Conservation (phyloP, 2,113 vertebrate species). For the Brachyhypopomus occidentalis region DNA sequence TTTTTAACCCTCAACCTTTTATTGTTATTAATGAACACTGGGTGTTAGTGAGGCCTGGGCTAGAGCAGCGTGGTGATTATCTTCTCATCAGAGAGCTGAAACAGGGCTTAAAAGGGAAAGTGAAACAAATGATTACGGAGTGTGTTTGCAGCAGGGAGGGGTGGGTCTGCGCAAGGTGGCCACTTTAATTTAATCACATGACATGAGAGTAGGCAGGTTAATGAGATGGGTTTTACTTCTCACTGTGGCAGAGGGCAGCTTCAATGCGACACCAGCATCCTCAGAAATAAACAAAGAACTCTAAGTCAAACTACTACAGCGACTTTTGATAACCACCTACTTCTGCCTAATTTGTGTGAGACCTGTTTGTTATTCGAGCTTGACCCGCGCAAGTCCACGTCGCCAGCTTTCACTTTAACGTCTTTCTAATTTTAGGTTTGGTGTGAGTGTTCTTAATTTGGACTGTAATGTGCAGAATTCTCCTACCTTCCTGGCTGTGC, state of each 20-base stretch:
- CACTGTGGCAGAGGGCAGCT: conserved; percentile 65
- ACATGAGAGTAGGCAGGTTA: conserved; percentile 91
- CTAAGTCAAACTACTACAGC: conserved; percentile 73
- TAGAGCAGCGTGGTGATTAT: conserved; percentile 97
- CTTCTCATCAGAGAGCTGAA: conserved; percentile 87
- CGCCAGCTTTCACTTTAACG: too few species aligned
- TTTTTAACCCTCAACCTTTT: conserved; percentile 99
- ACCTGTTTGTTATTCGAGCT: too few species aligned
- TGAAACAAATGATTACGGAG: conserved; percentile 92
- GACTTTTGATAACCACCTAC: conserved; percentile 63
- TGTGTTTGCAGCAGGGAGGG: conserved; percentile 86
- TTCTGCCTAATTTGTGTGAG: neutral
- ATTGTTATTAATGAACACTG: conserved; percentile 99
- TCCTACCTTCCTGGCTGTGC: neutral
- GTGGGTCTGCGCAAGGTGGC: conserved; percentile 78
- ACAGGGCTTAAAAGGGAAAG: conserved; percentile 95
- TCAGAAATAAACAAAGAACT: conserved; percentile 75
- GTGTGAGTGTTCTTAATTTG: neutral
- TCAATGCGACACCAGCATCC: conserved; percentile 71
- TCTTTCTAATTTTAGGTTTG: neutral
- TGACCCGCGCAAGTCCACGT: too few species aligned
- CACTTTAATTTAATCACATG: conserved; percentile 94
- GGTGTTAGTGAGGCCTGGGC: conserved; percentile 78
- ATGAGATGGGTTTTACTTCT: conserved; percentile 91
- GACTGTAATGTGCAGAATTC: neutral